Conservation (phyloP, 1,140 invertebrate species). For the Apis florea region DNA sequence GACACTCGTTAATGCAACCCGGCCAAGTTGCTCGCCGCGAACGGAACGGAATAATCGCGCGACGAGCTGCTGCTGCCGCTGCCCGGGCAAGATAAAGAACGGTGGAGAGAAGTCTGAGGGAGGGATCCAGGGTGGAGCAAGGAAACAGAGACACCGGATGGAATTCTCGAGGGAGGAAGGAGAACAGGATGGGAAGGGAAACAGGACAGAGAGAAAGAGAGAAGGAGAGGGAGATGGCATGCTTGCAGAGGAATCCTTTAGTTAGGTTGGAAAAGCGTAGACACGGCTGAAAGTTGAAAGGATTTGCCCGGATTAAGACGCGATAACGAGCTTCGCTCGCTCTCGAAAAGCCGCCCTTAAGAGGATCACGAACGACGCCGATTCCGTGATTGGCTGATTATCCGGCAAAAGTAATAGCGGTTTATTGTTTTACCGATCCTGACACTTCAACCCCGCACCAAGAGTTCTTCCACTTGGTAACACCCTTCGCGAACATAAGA, state of each 20-base stretch:
- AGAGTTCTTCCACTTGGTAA: slow-evolving; percentile 60
- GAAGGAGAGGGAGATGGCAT: not conserved
- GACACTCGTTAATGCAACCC: slow-evolving; percentile 51
- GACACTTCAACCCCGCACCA: slow-evolving; percentile 59
- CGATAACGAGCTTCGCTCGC: slow-evolving; percentile 71
- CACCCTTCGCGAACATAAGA: slow-evolving; percentile 45
- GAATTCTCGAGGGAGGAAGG: slow-evolving; percentile 21
- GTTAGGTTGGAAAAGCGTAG: slow-evolving; percentile 59
- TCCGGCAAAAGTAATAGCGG: slow-evolving; percentile 62
- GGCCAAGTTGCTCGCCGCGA: slow-evolving; percentile 28
- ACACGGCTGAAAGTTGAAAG: slow-evolving; percentile 68
- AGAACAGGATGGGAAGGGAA: slow-evolving; percentile 14
- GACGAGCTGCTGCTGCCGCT: not conserved
- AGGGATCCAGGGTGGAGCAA: slow-evolving; percentile 1
- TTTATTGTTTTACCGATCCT: slow-evolving; percentile 66
- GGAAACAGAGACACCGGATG: slow-evolving; percentile 9
- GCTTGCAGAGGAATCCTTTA: slow-evolving; percentile 54
- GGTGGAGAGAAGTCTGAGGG: not conserved
- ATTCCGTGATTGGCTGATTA: slow-evolving; percentile 70
- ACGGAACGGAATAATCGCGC: slow-evolving; percentile 40
- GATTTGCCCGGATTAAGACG: slow-evolving; percentile 71
- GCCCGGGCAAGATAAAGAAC: slow-evolving; percentile 26
- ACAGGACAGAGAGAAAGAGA: not conserved
- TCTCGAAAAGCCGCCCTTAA: slow-evolving; percentile 64
- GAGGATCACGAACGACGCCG: slow-evolving; percentile 62